These are phyloP conservation scores for Zaprionus gabonicus DNA, from an alignment of 1,140 invertebrate genomes.

Conservation along the genomic window DNA sequence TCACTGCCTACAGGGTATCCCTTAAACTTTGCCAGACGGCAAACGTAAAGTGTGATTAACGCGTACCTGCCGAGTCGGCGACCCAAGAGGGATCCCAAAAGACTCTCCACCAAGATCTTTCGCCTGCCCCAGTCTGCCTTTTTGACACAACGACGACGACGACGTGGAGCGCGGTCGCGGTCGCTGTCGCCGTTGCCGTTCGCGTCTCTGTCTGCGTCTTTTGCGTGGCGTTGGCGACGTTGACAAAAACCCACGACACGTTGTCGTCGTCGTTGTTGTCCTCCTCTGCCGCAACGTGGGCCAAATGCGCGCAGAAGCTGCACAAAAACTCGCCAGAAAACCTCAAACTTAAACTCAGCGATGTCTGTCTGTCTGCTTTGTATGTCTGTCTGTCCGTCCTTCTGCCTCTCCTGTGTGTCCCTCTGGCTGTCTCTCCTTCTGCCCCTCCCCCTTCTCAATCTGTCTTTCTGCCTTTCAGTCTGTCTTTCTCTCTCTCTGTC, in stretches of 20 bases:
- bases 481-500: neutral
- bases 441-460: neutral
- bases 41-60: conserved; percentile 75
- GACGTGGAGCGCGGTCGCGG: neutral
- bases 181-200: neutral
- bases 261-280: conserved; percentile 9
- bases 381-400: neutral
- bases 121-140: conserved; percentile 50
- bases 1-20: conserved; percentile 2
- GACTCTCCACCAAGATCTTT: conserved; percentile 9
- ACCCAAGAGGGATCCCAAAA: neutral
- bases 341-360: conserved; percentile 31
- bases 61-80: conserved; percentile 60
- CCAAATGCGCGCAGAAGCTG: conserved; percentile 75
- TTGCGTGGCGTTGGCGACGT: conserved; percentile 46
- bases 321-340: conserved; percentile 68
- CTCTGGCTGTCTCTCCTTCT: neutral
- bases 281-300: conserved; percentile 16
- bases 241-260: conserved; percentile 65
- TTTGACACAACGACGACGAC: conserved; percentile 61
- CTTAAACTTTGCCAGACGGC: conserved; percentile 57
- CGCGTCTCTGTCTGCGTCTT: neutral
- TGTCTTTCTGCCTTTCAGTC: conserved; percentile 13
- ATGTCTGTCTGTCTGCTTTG: neutral
- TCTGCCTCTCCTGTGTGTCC: neutral